Base-by-base conservation (phyloP, 2,888 invertebrate genomes). In the Habroteleia sp. region DNA sequence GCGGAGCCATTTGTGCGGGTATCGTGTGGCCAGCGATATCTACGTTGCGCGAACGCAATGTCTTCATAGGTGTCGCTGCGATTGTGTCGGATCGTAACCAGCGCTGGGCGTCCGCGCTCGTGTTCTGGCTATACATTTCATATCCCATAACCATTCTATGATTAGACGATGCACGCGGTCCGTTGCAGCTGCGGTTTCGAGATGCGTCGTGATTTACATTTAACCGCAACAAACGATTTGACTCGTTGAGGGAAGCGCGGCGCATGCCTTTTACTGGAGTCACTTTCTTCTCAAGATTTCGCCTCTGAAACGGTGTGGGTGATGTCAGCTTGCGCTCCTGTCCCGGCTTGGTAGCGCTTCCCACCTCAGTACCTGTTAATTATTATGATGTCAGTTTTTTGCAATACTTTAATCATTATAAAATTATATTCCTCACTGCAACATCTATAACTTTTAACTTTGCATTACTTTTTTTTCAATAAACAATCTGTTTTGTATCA, bases 21-120 rank as follows among this genome's bases (percentile, higher is more conserved):
- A 87, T 82, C 0, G 87, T 85, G 11, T 88, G 87, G 0, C 86
- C 87, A 2, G 82, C 80, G 17, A 88, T 86, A 29, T 89, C 88
- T 13, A 89, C 85, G 62, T 89, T 89, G 7, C 89, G 84, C 0
- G 89, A 89, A 3, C 89, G 85, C 3, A 89, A 56, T 0, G 89
- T 89, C 71, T 88, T 88, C 0, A 88, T 84, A 4, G 89, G 88
- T 0, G 85, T 89, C 0, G 88, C 88, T 0, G 88, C 88, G n/a
- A 88, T 82, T 1, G 89, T 89, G 56, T 88, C 89, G 0, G 89
- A 89, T 23, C 89, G 84, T 8, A 89, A 77, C 86, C 88, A 88
- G n/a, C 88, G 85, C 17, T 87, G 87, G 0, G 63, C 27, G 1
- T 74, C 66, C 0, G 50, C 10, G 23, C 7, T 25, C 3, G 42